Conservation (phyloP, 2,888 invertebrate species). For the Colletes collaris region DNA sequence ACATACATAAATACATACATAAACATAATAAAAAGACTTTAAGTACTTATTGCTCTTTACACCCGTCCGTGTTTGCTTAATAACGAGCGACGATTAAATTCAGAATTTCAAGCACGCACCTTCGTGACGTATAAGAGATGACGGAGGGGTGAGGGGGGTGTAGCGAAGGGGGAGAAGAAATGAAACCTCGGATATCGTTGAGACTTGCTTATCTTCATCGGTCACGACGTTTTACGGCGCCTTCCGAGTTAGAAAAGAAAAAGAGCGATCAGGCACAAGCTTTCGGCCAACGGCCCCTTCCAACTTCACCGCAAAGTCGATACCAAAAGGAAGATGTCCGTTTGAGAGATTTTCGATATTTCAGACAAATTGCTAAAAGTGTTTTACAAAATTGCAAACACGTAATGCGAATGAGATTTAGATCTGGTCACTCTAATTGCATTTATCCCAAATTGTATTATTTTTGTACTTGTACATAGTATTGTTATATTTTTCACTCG, state of each 20-base stretch:
- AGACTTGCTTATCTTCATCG: constrained; percentile 27
- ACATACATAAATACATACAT: too few relatives aligned
- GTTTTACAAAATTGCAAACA: too few relatives aligned
- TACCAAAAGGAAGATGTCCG: constrained; percentile 5
- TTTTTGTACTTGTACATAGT: too few relatives aligned
- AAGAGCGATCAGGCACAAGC: constrained; percentile 18
- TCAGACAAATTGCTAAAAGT: too few relatives aligned
- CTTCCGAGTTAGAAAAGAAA: constrained; percentile 8
- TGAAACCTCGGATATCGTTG: constrained; percentile 21
- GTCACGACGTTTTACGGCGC: constrained; percentile 10
- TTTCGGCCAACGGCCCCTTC: constrained; percentile 43
- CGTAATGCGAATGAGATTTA: too few relatives aligned
- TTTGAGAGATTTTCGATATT: too few relatives aligned
- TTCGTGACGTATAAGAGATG: constrained; percentile 30
- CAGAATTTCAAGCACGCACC: constrained; percentile 20
- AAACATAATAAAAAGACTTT: neutral
- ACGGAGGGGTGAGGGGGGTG: neutral
- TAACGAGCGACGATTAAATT: neutral
- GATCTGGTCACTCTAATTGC: too few relatives aligned
- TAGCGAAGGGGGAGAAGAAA: neutral
- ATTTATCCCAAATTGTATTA: too few relatives aligned
- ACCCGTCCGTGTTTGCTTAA: neutral
- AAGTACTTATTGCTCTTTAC: neutral
- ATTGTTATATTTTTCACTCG: too few relatives aligned
- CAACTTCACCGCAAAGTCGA: constrained; percentile 46